These are phyloP conservation scores for Phoxinus dragarum DNA, from an alignment of 2,797 vertebrate genomes.

Conservation along the genomic window DNA sequence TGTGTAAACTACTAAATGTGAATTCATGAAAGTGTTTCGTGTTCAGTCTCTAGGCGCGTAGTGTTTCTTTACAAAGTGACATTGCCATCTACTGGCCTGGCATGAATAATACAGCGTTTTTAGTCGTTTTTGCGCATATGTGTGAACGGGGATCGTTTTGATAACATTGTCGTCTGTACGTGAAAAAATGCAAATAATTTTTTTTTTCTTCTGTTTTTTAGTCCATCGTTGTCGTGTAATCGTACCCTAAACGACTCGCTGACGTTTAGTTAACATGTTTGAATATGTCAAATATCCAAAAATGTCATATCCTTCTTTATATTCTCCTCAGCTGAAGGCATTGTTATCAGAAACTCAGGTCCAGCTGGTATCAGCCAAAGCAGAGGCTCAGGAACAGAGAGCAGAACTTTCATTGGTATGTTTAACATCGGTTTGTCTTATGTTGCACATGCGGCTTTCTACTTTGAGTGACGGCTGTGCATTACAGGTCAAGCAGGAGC, in stretches of 20 bases:
- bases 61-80: no score
- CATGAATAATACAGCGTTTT: no score
- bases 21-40: no score
- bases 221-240: no score
- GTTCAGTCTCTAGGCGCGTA: no score
- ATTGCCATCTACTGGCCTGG: no score
- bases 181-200: no score
- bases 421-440: background rate
- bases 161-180: no score
- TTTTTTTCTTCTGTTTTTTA: no score
- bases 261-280: background rate
- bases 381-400: conserved; percentile 81
- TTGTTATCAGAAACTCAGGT: conserved; percentile 80
- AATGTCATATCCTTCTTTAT: background rate
- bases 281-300: background rate
- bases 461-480: conserved; percentile 64
- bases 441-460: background rate
- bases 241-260: background rate
- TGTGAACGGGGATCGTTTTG: no score
- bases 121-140: no score
- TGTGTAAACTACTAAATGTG: no score
- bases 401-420: conserved; percentile 82
- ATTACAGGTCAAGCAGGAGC: conserved; percentile 81
- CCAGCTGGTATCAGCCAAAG: conserved; percentile 79
- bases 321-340: conserved; percentile 75